Evolutionary conservation across 2,797 vertebrate species (phyloP).

Genomic region (Falco concolor): DNA sequence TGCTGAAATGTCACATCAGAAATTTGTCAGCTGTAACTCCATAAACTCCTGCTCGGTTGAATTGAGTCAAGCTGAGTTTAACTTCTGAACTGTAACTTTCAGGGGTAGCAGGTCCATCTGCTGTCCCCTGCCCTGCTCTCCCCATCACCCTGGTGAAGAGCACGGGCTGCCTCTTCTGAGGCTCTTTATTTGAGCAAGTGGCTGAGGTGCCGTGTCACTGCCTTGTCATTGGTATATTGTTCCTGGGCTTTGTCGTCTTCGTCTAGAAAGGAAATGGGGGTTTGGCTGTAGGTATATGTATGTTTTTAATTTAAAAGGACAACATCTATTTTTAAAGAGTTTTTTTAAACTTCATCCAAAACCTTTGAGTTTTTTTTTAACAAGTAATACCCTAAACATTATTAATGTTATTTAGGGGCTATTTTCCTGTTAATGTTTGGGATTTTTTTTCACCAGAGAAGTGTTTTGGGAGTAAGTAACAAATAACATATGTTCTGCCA

Average conservation of each 20-base stretch:
- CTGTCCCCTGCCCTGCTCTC: not conserved
- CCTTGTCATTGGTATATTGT: too few relatives aligned
- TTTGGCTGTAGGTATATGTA: not conserved
- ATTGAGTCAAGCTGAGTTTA: not conserved
- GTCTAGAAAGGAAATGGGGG: not conserved
- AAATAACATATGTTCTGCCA: not conserved
- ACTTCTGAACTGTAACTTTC: not conserved
- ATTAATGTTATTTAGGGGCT: not conserved
- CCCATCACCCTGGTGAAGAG: not conserved
- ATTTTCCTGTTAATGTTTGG: rapidly evolving
- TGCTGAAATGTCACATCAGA: not conserved
- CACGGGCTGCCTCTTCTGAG: not conserved
- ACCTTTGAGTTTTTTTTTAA: not conserved
- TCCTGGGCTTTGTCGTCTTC: not conserved
- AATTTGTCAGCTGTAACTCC: not conserved
- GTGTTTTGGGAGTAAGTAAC: not conserved
- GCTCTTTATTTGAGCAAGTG: not conserved
- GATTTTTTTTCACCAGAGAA: not conserved
- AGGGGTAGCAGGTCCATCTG: not conserved
- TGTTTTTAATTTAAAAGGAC: not conserved
- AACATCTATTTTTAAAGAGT: not conserved
- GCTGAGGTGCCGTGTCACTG: not conserved
- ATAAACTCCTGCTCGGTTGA: not conserved
- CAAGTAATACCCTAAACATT: not conserved
- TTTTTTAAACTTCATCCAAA: not conserved